Evolutionary conservation across 1,140 invertebrate genomes (phyloP).

Genomic region (Leptopilina clavipes): DNA sequence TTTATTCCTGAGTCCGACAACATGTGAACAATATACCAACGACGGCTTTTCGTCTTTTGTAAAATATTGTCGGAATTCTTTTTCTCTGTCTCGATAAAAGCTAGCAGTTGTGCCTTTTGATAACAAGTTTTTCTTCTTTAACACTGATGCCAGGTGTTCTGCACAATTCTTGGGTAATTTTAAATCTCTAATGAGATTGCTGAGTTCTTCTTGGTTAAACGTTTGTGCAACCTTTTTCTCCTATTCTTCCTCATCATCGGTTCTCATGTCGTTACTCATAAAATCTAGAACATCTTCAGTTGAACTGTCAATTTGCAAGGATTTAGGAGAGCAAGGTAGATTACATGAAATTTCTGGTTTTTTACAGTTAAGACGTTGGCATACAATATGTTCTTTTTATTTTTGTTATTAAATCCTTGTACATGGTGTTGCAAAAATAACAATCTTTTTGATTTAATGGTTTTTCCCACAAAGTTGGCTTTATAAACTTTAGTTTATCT

Average conservation of each 20-base stretch:
- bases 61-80: constrained; percentile 35
- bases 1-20: constrained; percentile 29
- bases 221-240: not conserved
- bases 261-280: not conserved
- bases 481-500: no score
- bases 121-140: constrained; percentile 48
- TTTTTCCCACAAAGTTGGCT: no score
- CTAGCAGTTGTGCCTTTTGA: constrained; percentile 37
- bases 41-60: constrained; percentile 8
- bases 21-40: constrained; percentile 32
- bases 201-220: not conserved
- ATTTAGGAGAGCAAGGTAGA: not conserved
- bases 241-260: not conserved
- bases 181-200: no score
- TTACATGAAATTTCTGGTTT: not conserved
- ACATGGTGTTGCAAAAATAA: no score
- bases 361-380: not conserved
- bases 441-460: no score
- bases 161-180: constrained; percentile 32
- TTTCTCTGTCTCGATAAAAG: constrained; percentile 41
- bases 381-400: not conserved
- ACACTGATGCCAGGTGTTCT: constrained; percentile 44
- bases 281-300: not conserved
- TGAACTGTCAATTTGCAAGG: not conserved
- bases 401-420: no score